These are phyloP conservation scores for Oreochromis niloticus DNA, from an alignment of 2,113 vertebrate species.

Conservation along the genomic window DNA sequence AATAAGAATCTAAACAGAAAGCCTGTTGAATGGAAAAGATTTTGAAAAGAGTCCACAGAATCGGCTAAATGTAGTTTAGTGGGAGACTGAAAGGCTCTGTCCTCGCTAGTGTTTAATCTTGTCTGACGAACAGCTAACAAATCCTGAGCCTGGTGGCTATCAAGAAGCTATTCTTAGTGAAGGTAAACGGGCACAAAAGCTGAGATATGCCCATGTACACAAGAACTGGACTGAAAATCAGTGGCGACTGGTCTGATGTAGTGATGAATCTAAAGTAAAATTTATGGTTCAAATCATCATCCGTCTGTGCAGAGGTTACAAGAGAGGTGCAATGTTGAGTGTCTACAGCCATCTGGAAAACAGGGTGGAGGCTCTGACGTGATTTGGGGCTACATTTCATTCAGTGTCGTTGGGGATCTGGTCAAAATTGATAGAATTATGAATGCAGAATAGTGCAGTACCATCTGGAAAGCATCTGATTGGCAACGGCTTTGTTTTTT, in stretches of 20 bases:
- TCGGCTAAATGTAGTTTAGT: not conserved
- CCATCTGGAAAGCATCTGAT: not conserved
- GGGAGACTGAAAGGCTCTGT: not conserved
- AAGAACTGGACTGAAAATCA: not conserved
- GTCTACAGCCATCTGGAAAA: not conserved
- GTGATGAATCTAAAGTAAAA: not conserved
- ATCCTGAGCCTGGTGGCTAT: not conserved
- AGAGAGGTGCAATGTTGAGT: not conserved
- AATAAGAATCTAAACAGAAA: not conserved
- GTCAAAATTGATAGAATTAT: not conserved
- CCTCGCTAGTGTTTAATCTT: not conserved
- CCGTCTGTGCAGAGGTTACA: not conserved
- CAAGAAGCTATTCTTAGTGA: not conserved
- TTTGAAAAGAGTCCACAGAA: not conserved
- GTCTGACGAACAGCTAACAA: not conserved
- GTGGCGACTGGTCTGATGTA: not conserved
- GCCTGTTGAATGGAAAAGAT: not conserved
- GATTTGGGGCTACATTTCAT: not conserved
- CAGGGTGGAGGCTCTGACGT: rapidly evolving
- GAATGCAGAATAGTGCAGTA: not conserved
- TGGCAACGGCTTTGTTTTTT: not conserved
- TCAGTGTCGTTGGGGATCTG: not conserved
- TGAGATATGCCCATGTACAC: not conserved
- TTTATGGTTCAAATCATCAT: not conserved
- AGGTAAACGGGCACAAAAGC: not conserved